Evolutionary conservation across 1,140 invertebrate species (phyloP).

Genomic region (Nasonia longicornis): DNA sequence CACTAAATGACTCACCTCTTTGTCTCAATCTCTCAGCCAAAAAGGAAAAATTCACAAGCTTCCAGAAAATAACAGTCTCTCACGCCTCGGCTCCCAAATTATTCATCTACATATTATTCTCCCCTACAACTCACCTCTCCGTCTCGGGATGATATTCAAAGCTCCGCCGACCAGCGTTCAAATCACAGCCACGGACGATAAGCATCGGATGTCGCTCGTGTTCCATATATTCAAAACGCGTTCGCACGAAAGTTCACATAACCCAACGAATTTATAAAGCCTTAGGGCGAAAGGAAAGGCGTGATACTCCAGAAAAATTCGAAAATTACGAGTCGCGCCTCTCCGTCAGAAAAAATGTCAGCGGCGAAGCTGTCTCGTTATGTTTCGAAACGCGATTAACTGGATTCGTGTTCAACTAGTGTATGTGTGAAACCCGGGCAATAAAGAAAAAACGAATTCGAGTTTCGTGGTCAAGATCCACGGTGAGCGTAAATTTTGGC

Average conservation of each 20-base stretch:
- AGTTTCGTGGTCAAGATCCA: not conserved
- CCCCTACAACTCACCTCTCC: not conserved
- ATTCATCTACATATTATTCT: not conserved
- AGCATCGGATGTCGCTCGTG: not conserved
- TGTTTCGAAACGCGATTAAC: not conserved
- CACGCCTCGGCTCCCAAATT: not conserved
- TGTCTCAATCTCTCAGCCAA: not conserved
- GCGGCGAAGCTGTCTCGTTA: too few relatives aligned
- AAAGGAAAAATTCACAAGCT: not conserved
- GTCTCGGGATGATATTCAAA: not conserved
- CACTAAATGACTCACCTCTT: not conserved
- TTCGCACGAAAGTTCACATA: not conserved
- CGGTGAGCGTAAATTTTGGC: not conserved
- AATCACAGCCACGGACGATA: not conserved
- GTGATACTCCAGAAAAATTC: too few relatives aligned
- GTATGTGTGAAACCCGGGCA: not conserved
- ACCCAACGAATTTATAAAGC: not conserved
- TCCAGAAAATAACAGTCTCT: not conserved
- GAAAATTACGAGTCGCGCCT: not conserved
- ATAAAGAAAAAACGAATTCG: slow-evolving; percentile 23
- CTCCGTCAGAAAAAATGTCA: too few relatives aligned
- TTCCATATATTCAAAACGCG: not conserved
- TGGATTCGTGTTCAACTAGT: not conserved
- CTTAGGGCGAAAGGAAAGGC: not conserved
- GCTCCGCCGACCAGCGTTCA: not conserved